phyloP scores from a whole-genome alignment of 1,140 invertebrate genomes.

The Riptortus pedestris region DNA sequence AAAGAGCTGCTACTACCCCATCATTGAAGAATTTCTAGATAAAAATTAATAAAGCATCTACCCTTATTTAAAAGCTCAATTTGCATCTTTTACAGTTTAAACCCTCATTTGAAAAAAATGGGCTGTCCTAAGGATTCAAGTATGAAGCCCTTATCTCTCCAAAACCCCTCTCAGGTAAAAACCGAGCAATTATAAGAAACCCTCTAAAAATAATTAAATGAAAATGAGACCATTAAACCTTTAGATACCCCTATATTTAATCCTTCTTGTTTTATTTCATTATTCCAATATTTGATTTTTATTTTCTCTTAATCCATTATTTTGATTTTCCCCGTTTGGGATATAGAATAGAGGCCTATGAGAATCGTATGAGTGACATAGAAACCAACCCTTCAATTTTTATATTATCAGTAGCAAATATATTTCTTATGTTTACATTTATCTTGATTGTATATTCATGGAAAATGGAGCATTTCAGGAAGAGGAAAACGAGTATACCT shows the following conservation, averaged over 20 bases:
- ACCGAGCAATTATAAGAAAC: background rate
- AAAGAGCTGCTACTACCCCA: no score
- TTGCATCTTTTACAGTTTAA: slow-evolving; percentile 15
- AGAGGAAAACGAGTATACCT: no score
- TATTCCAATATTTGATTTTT: background rate
- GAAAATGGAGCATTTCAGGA: no score
- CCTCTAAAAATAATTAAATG: slow-evolving; percentile 3
- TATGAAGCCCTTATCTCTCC: slow-evolving; percentile 5
- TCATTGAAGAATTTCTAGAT: no score
- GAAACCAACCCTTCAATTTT: background rate
- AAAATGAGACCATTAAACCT: slow-evolving; percentile 11
- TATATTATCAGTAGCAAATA: background rate
- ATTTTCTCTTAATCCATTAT: background rate
- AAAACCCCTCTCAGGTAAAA: slow-evolving; percentile 11
- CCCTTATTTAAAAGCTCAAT: background rate
- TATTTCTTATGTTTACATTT: no score
- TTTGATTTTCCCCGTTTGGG: background rate
- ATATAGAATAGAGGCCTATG: background rate
- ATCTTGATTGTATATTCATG: no score
- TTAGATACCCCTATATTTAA: background rate
- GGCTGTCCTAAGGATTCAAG: slow-evolving; percentile 12
- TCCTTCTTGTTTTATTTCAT: background rate
- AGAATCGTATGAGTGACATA: background rate
- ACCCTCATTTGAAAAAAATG: slow-evolving; percentile 5
- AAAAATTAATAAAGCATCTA: no score